These are phyloP conservation scores for Mesochorus sp. DNA, from an alignment of 2,888 invertebrate genomes.

Conservation along the genomic window DNA sequence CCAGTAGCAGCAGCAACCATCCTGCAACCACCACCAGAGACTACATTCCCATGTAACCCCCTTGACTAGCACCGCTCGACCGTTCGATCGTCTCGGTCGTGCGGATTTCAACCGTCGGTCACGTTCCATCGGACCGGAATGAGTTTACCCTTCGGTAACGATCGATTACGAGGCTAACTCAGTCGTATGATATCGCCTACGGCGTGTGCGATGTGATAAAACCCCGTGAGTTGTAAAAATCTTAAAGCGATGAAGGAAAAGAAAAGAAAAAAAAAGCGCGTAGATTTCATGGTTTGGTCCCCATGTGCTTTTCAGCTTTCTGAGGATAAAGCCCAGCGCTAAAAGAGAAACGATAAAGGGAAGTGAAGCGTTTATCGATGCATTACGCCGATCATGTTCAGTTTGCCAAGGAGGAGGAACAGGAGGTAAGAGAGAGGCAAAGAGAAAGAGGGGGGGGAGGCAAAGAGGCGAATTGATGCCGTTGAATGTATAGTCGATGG, in stretches of 20 bases:
- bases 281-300: slow-evolving; percentile 2
- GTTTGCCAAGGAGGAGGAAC: slow-evolving; percentile 26
- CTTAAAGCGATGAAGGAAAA: slow-evolving; percentile 17
- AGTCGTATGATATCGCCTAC: slow-evolving; percentile 19
- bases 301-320: slow-evolving; percentile 13
- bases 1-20: slow-evolving; percentile 54
- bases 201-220: slow-evolving; percentile 5
- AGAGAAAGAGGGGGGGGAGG: too few species aligned
- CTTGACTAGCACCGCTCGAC: slow-evolving; percentile 69
- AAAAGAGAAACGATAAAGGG: slow-evolving; percentile 67
- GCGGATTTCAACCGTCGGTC: slow-evolving; percentile 48
- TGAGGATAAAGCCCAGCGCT: slow-evolving; percentile 58
- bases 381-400: slow-evolving; percentile 60
- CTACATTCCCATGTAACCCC: slow-evolving; percentile 69
- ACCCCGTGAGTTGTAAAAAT: slow-evolving; percentile 1
- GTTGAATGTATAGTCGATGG: background rate
- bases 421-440: too few species aligned
- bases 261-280: background rate
- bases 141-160: slow-evolving; percentile 37
- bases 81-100: slow-evolving; percentile 63
- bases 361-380: slow-evolving; percentile 69
- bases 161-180: slow-evolving; percentile 53
- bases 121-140: slow-evolving; percentile 53
- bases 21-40: slow-evolving; percentile 61
- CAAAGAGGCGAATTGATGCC: too few species aligned